phyloP scores from a whole-genome alignment of 2,888 invertebrate genomes.

The Beris chalybata region DNA sequence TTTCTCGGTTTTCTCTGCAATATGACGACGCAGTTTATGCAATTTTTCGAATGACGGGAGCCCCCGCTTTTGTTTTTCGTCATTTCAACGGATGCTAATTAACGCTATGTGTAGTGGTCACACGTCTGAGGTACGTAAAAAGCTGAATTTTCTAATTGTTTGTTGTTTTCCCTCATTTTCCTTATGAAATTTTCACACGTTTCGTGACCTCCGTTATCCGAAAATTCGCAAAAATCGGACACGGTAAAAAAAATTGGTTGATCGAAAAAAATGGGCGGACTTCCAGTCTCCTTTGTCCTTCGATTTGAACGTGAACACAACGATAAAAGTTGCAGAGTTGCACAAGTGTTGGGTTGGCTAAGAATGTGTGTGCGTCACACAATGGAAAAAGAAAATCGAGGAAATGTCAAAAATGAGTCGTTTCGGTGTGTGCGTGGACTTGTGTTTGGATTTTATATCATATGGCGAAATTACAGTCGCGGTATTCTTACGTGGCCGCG shows the following conservation, averaged over 20 bases:
- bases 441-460: not conserved
- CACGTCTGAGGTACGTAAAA: constrained; percentile 35
- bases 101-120: constrained; percentile 34
- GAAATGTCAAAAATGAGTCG: not conserved
- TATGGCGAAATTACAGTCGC: too few relatives aligned
- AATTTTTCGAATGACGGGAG: constrained; percentile 27
- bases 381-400: not conserved
- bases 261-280: constrained; percentile 37
- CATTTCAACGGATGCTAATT: constrained; percentile 15
- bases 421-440: not conserved
- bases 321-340: constrained; percentile 16
- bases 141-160: not conserved
- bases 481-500: too few relatives aligned
- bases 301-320: constrained; percentile 29
- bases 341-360: not conserved
- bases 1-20: not conserved
- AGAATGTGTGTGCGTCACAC: constrained; percentile 13
- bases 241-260: constrained; percentile 1
- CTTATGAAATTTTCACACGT: too few relatives aligned
- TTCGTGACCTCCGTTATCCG: not conserved
- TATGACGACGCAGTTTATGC: constrained; percentile 32
- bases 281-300: constrained; percentile 41
- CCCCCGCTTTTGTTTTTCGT: constrained; percentile 18
- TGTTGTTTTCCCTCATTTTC: too few relatives aligned
- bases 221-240: not conserved